phyloP scores from a whole-genome alignment of 2,888 invertebrate genomes.

The Achlya flavicornis region DNA sequence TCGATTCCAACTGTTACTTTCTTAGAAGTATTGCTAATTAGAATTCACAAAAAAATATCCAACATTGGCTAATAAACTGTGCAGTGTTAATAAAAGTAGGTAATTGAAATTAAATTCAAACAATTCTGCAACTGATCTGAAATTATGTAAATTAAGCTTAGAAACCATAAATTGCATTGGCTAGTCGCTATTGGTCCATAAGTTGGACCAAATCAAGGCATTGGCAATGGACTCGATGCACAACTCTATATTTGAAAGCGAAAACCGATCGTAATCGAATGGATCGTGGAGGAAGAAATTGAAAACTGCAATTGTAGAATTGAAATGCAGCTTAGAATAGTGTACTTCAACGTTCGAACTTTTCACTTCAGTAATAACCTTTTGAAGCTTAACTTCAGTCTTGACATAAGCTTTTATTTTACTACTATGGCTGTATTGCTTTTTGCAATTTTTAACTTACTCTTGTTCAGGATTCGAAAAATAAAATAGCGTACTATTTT shows the following conservation, averaged over 20 bases:
- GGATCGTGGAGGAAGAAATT: constrained; percentile 54
- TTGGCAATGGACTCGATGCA: constrained; percentile 64
- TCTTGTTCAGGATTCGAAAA: not conserved
- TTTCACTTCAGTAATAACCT: too few species aligned
- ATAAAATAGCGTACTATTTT: not conserved
- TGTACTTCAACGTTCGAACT: constrained; percentile 13
- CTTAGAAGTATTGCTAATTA: too few species aligned
- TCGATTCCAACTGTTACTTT: too few species aligned
- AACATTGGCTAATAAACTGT: too few species aligned
- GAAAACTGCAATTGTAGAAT: constrained; percentile 45
- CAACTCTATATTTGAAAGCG: constrained; percentile 64
- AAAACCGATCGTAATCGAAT: constrained; percentile 58
- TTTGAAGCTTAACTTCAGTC: not conserved
- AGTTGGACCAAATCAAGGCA: constrained; percentile 46
- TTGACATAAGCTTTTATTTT: not conserved
- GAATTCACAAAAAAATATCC: too few species aligned
- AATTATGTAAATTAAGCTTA: too few species aligned
- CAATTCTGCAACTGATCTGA: not conserved
- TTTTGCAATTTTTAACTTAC: not conserved
- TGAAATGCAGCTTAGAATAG: not conserved
- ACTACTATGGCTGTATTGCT: not conserved
- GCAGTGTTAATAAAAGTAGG: too few species aligned
- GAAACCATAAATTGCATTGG: not conserved
- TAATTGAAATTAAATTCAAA: too few species aligned
- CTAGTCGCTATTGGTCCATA: constrained; percentile 21